A percentile compares a stretch with the other conserved stretches of the same genome.
Conservation (phyloP, 2,797 vertebrate species). For the Neosalanx taihuensis region DNA sequence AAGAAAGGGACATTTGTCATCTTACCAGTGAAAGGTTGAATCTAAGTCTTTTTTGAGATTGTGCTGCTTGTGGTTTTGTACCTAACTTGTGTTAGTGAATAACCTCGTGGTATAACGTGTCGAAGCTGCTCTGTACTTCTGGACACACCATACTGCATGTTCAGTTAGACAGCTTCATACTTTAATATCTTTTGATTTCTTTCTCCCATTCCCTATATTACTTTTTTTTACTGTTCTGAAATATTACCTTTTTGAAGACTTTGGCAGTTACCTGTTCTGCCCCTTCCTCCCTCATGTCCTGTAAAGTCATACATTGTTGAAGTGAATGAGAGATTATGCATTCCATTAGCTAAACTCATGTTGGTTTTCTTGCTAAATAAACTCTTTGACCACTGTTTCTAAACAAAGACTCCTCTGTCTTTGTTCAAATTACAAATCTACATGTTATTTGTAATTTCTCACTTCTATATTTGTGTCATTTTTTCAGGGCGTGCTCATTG, state of each 20-base stretch:
- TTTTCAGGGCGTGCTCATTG: too few species aligned
- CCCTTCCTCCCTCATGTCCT: not conserved
- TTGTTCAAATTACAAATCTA: not conserved
- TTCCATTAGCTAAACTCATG: slow-evolving; percentile 34
- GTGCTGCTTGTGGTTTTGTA: slow-evolving; percentile 44
- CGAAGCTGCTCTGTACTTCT: slow-evolving; percentile 39
- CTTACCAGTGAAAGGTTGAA: slow-evolving; percentile 19
- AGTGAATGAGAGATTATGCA: slow-evolving; percentile 43
- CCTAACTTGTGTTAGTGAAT: slow-evolving; percentile 42
- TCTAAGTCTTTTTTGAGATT: slow-evolving; percentile 30
- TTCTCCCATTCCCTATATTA: not conserved
- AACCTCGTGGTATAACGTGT: slow-evolving; percentile 38
- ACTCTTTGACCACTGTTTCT: slow-evolving; percentile 58
- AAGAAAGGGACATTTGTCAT: slow-evolving; percentile 10
- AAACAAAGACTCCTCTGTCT: slow-evolving; percentile 30
- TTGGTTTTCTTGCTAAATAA: slow-evolving; percentile 49
- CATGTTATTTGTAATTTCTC: not conserved
- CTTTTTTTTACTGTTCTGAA: slow-evolving; percentile 39
- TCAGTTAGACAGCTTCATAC: slow-evolving; percentile 34
- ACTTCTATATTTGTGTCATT: slow-evolving; percentile 4
- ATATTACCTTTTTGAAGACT: slow-evolving; percentile 29
- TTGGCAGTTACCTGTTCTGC: slow-evolving; percentile 22
- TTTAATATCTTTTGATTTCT: slow-evolving; percentile 19
- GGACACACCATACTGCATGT: slow-evolving; percentile 31
- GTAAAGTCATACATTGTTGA: not conserved